Evolutionary conservation across 2,797 vertebrate species (phyloP).

Genomic region (Nannoperca australis): DNA sequence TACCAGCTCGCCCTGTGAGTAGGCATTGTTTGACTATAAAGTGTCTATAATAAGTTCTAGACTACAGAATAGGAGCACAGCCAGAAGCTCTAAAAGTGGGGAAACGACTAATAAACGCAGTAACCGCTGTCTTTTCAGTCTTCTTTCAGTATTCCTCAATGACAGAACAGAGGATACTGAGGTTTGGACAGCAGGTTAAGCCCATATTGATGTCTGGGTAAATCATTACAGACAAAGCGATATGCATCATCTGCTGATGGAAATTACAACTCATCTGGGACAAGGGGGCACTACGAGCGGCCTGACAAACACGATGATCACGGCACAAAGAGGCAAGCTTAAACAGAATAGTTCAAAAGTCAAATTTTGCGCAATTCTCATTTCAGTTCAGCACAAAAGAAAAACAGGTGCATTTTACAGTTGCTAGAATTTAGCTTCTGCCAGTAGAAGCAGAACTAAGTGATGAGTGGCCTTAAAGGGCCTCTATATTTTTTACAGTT

Average conservation of each 20-base stretch:
- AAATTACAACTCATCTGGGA: constrained; percentile 14
- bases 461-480: background rate
- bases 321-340: background rate
- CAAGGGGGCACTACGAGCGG: background rate
- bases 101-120: background rate
- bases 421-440: too few relatives aligned
- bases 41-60: background rate
- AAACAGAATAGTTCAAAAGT: background rate
- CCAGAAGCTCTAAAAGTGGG: background rate
- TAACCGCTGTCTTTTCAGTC: background rate
- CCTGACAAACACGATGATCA: constrained; percentile 17
- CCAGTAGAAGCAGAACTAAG: too few relatives aligned
- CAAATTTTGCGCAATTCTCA: background rate
- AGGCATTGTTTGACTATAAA: background rate
- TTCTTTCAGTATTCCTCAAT: background rate
- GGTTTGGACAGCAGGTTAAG: constrained; percentile 45
- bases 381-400: too few relatives aligned
- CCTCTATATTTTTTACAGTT: background rate
- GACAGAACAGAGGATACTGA: constrained; percentile 21
- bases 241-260: constrained; percentile 38
- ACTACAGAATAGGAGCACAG: background rate
- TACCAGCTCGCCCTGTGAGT: background rate
- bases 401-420: too few relatives aligned
- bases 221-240: constrained; percentile 59
- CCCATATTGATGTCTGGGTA: constrained; percentile 64